Evolutionary conservation across 2,888 invertebrate genomes (phyloP).

Genomic region (Torymus tubicola): DNA sequence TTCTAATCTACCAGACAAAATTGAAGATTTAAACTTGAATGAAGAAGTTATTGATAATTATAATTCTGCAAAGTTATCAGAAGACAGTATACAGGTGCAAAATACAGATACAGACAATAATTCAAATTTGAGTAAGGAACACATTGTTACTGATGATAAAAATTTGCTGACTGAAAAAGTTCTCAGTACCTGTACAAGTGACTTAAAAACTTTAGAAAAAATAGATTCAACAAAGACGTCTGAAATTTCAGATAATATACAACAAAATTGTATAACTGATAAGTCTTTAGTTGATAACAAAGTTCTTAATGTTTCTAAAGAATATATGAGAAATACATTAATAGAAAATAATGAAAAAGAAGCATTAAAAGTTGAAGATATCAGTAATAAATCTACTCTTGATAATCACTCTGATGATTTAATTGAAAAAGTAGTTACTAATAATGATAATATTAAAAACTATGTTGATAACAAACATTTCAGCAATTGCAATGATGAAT

Average conservation of each 20-base stretch:
- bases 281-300: background rate
- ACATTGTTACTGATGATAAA: slow-evolving; percentile 4
- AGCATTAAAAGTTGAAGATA: background rate
- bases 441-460: background rate
- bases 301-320: background rate
- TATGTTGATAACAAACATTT: background rate
- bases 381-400: background rate
- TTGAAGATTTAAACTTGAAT: too few species aligned
- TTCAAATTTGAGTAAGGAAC: background rate
- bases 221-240: background rate
- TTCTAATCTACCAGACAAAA: too few species aligned
- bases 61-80: too few species aligned
- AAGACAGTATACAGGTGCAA: background rate
- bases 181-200: background rate
- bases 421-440: background rate
- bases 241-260: background rate
- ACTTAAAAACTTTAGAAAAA: background rate
- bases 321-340: background rate
- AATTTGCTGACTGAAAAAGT: background rate
- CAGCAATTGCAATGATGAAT: background rate
- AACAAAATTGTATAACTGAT: background rate
- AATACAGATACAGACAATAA: background rate
- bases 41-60: too few species aligned
- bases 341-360: background rate
- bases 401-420: too few species aligned